Conservation (phyloP, 2,113 vertebrate genomes). For the Vulpes ferrilata region DNA sequence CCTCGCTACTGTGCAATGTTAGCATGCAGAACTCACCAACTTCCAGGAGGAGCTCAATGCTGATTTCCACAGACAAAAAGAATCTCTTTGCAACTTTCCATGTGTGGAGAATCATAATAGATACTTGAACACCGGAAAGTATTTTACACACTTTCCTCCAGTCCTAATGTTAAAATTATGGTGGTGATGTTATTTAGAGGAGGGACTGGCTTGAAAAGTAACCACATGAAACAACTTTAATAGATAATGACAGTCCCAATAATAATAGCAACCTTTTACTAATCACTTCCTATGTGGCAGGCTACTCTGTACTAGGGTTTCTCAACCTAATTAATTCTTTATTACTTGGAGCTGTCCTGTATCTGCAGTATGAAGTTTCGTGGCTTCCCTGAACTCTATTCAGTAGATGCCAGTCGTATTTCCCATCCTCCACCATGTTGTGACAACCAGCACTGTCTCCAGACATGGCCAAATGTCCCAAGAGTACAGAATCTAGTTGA, state of each 20-base stretch:
- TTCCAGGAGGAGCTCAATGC: neutral
- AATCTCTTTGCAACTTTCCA: neutral
- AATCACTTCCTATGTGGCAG: neutral
- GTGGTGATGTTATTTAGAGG: neutral
- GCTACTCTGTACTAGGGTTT: neutral
- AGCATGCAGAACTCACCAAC: neutral
- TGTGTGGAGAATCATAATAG: neutral
- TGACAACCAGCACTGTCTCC: neutral
- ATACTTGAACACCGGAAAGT: constrained; percentile 12
- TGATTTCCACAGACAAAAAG: neutral
- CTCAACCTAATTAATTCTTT: neutral
- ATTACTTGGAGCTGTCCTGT: no score
- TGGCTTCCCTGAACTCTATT: neutral
- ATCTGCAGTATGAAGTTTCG: neutral
- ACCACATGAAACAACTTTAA: neutral
- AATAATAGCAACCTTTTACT: neutral
- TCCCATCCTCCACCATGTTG: neutral
- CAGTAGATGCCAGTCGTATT: neutral
- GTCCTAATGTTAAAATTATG: neutral
- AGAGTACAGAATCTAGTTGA: neutral
- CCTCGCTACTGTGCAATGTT: neutral
- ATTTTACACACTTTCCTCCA: constrained; percentile 26
- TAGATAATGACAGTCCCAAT: neutral
- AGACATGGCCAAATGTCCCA: neutral
- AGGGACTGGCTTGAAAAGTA: neutral